Conservation (phyloP, 2,113 vertebrate genomes). For the Butorides virescens region DNA sequence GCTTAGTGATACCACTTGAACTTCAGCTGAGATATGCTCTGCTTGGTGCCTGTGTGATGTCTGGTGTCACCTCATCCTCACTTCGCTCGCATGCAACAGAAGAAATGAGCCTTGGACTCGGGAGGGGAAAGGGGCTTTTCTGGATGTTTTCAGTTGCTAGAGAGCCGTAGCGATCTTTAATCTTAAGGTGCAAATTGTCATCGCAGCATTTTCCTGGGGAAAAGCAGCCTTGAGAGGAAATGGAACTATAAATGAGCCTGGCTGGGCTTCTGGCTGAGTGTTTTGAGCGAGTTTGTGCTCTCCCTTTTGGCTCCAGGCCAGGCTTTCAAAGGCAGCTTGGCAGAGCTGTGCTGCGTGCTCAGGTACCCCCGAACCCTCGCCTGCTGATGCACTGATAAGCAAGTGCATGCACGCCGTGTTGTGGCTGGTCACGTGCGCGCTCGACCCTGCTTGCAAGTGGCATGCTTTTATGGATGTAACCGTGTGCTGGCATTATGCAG, state of each 20-base stretch:
- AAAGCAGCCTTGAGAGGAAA: constrained; percentile 7
- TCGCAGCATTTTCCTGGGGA: not conserved
- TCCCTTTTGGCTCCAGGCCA: not conserved
- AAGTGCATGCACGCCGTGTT: not conserved
- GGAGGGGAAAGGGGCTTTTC: not conserved
- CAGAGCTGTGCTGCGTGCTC: not conserved
- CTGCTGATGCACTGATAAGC: not conserved
- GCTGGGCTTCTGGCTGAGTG: constrained; percentile 2
- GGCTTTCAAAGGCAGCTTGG: not conserved
- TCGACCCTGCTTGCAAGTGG: not conserved
- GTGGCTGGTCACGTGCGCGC: not conserved
- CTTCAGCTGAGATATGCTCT: not conserved
- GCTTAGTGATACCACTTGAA: not conserved
- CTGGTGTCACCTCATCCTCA: not conserved
- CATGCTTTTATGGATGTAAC: not conserved
- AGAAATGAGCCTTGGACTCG: not conserved
- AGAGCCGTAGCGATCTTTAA: not conserved
- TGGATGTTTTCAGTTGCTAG: not conserved
- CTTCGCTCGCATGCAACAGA: fast-evolving
- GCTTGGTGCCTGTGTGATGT: not conserved
- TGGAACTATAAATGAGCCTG: constrained; percentile 20
- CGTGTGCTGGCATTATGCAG: not conserved
- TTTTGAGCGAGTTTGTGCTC: not conserved
- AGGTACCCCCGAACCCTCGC: not conserved
- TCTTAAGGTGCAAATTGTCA: constrained; percentile 23